Evolutionary conservation across 2,797 vertebrate genomes (phyloP).

Genomic region (Spea hammondii): DNA sequence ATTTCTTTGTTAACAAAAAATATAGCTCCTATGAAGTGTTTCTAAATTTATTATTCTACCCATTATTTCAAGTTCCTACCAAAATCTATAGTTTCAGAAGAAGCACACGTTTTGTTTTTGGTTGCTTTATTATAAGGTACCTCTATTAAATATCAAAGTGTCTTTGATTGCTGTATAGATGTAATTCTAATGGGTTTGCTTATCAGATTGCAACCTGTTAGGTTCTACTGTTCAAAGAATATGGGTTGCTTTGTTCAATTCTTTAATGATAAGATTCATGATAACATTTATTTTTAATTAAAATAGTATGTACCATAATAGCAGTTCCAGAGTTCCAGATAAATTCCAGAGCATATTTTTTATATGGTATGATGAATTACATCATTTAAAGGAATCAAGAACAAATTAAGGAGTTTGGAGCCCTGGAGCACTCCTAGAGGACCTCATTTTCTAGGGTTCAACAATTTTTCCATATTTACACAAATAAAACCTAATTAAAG

Average conservation of each 20-base stretch:
- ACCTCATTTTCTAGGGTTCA: no score
- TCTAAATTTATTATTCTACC: neutral
- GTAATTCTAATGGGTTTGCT: constrained; percentile 10
- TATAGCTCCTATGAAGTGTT: no score
- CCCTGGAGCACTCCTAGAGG: no score
- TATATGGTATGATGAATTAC: neutral
- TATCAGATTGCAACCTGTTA: constrained; percentile 9
- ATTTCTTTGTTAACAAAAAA: no score
- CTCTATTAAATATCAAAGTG: neutral
- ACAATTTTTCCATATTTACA: no score
- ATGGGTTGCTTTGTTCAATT: constrained; percentile 9
- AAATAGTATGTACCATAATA: neutral
- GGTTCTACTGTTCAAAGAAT: neutral
- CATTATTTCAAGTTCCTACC: neutral
- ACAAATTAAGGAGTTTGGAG: no score
- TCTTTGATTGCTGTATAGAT: neutral
- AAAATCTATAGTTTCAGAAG: neutral
- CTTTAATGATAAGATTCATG: neutral
- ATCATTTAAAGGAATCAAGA: no score
- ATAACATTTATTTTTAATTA: neutral
- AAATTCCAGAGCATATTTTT: neutral
- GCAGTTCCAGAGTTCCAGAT: no score
- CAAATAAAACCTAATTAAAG: no score
- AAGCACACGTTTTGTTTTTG: neutral
- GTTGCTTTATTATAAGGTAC: neutral